Base-by-base conservation (phyloP, 2,888 invertebrate species). In the Podabrus alpinus region DNA sequence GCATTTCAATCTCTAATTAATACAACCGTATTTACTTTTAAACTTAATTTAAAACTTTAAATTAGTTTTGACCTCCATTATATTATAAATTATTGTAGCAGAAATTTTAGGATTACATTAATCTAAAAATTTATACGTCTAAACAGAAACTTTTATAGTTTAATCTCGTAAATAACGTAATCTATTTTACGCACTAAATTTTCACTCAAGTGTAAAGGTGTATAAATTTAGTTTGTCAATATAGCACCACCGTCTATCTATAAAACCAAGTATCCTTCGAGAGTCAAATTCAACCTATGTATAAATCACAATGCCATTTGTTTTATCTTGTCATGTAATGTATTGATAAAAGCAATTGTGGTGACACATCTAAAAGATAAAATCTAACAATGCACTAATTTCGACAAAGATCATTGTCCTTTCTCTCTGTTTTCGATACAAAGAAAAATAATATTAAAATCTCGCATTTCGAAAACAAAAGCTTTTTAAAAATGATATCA, bases 271-370 rank as follows among this genome's bases (percentile, higher is more conserved):
- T 62, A 62, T 19, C 62, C 62, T 19, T 19, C 13, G 62, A 62
- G 19, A 62, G 62, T 62, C 62, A 62, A 62, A 19, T 62, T 19
- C 62, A 19, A 17, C 62, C 62, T 62, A 62, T 62, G 62, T 62
- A 62, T 62, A 62, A 62, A 62, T 62, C 62, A 62, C 62, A 62
- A 62, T 62, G 62, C 17, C 16, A 19, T 15, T 62, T 62, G 62
- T 62, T 62, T 62, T 62, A 62, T 62, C 62, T 62, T 62, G 62
- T 62, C 62, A 62, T 19, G 62, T 62, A 62, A 62, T 17, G 62
- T 62, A 62, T 62, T 62, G 62, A 62, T 62, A 17, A 62, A 62
- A 62, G 19, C 62, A 62, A 62, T 62, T 17, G 62, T 19, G 62
- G 62, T 62, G 62, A 62, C 62, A 62, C 62, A 62, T 62, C 62